Base-by-base conservation (phyloP, 2,888 invertebrate genomes). In the Empis livida region DNA sequence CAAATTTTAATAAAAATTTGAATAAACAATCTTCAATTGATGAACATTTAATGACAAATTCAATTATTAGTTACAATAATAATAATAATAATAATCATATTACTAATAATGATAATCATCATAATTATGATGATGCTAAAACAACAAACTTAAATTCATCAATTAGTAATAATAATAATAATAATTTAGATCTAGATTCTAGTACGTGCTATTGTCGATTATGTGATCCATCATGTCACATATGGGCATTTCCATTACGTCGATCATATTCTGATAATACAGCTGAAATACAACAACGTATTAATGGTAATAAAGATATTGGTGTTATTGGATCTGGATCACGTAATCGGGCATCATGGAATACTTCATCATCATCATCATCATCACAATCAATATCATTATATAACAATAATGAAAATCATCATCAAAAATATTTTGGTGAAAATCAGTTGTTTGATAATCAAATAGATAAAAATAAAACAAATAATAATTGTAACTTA, bases 221-320 rank as follows among this genome's bases (percentile, higher is more conserved):
- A 44, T 69, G 69, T 47, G 68, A 70, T 60, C 69, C 69, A 8
- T 53, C 66, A 41, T 62, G 65, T 44, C 62, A 62, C 3, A 61
- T 69, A 16, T 69, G 69, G 69, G 69, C 67, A 51, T 68, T 67
- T 54, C 68, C 69, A 10, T 49, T 69, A 38, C 59, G 67, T 14
- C 60, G 68, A 45, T 68, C 70, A 3, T 58, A 59, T 15, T 68
- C 69, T 4, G 67, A 68, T 54, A 66, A 65, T 48, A 62, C 68
- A 5, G 59, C 53, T 47, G 61, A 54, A 15, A 54, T 48, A n/a
- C 47, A 51, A 20, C 39, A 27, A 27, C 23, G 23, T 4, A 27
- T 27, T 27, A 45, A 37, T 17, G 37, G 37, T 39, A 46, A 44
- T n/a, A 55, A 54, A 48, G 51, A 61, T 46, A 56, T 60, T 30